Evolutionary conservation across 2,113 vertebrate species (phyloP), one percentile per base, ranked within the genome.

Genomic region (Oxyura jamaicensis): DNA sequence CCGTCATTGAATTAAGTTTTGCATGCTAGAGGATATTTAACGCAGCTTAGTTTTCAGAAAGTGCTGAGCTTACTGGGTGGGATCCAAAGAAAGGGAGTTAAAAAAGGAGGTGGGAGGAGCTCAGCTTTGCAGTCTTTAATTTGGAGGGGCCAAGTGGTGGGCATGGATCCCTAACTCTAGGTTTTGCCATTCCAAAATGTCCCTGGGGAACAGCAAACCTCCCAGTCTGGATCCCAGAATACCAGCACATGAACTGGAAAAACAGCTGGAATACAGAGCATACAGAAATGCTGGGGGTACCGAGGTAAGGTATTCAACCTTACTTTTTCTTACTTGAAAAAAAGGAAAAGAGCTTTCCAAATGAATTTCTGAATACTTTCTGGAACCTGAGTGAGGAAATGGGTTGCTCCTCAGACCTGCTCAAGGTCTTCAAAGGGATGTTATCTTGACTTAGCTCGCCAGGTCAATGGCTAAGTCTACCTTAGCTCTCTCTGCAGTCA

Each of bases 51-150:
- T 90, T 90, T 83, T 72, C 68, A 79, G 48, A 72, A 94, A 72
- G 10, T 41, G 23, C 29, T 72, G 73, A 71, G 21, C 10, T 78
- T 63, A 35, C 42, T 80, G 71, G 28, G 13, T 68, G 33, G 53
- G 48, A 89, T 78, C 71, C 25, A 39, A 36, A 82, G 84, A 68
- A 11, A 33, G 7, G 26, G 25, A 77, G 28, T 85, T 94, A 67
- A 26, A 46, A 88, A 77, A 93, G 28, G 41, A 93, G n/a, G 59
- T 0, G 5, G 46, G 55, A 93, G 76, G 56, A 81, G 18, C 21
- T 89, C 42, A 85, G 33, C 39, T 84, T 91, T 81, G 23, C n/a
- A 59, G 89, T 60, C 77, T 91, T 78, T 91, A 92, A 94, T 93
- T 94, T 90, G 71, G 73, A 78, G 68, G 69, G 50, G 67, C 41